Conservation (phyloP, 2,888 invertebrate genomes). For the Calameuta filiformis region DNA sequence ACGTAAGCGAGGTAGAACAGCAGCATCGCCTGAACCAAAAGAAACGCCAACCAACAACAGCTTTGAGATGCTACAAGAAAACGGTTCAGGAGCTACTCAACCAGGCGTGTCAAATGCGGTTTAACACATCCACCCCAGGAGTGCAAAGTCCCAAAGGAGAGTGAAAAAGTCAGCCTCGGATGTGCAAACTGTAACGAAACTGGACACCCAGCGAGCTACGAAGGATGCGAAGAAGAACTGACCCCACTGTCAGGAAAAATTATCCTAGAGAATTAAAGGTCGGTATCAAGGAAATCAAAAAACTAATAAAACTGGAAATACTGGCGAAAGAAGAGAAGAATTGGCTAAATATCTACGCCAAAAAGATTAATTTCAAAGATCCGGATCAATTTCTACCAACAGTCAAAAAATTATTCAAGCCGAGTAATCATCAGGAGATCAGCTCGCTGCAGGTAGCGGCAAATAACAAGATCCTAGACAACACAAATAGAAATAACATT, state of each 20-base stretch:
- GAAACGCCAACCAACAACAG: too few relatives aligned
- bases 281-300: neutral
- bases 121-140: too few relatives aligned
- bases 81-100: too few relatives aligned
- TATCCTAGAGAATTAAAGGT: neutral
- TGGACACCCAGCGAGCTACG: too few relatives aligned
- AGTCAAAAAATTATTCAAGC: slow-evolving; percentile 19
- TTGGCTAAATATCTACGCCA: neutral
- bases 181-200: too few relatives aligned
- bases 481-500: neutral
- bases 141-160: too few relatives aligned
- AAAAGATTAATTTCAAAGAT: slow-evolving; percentile 21
- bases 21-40: too few relatives aligned
- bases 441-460: neutral
- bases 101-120: too few relatives aligned
- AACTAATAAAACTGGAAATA: neutral
- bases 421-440: neutral
- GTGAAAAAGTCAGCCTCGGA: too few relatives aligned
- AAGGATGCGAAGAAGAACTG: slow-evolving; percentile 48
- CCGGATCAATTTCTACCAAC: slow-evolving; percentile 23
- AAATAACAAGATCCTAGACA: neutral
- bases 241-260: neutral
- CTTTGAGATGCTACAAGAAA: too few relatives aligned
- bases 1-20: too few relatives aligned
- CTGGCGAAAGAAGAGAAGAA: neutral